phyloP scores from a whole-genome alignment of 64 coral and sea anemone genomes.

The Pachyseris speciosa region DNA sequence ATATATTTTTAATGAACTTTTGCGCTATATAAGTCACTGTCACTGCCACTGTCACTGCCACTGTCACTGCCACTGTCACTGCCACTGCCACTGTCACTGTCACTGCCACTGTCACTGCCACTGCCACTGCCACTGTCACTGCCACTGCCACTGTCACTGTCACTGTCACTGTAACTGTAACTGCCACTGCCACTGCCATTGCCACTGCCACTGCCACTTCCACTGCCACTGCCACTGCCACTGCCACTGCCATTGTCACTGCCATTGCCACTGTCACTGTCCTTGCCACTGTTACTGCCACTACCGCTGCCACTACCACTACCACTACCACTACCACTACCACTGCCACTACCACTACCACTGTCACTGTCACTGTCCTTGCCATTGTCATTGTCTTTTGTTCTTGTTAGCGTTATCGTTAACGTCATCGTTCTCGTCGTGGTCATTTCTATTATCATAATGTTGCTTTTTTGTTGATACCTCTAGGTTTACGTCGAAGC shows the following conservation, averaged over 20 bases:
- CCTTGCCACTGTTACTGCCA: no score
- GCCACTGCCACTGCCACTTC: no score
- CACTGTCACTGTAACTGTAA: no score
- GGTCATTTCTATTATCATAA: neutral
- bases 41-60: neutral
- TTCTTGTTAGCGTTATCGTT: neutral
- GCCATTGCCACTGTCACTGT: no score
- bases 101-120: neutral
- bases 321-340: neutral
- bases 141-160: neutral
- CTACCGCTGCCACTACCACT: no score
- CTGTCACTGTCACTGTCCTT: neutral
- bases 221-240: no score
- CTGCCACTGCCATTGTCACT: no score
- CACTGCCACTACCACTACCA: neutral
- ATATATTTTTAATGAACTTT: no score
- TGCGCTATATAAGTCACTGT: neutral
- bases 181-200: no score
- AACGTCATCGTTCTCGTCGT: neutral
- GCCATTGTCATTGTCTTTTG: neutral
- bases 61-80: neutral
- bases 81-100: neutral
- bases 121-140: neutral
- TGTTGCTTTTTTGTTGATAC: neutral
- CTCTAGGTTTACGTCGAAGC: constrained; percentile 73